These are phyloP conservation scores for Epizoanthus stellaris DNA, from an alignment of 92 coral and sea anemone species.

Conservation along the genomic window DNA sequence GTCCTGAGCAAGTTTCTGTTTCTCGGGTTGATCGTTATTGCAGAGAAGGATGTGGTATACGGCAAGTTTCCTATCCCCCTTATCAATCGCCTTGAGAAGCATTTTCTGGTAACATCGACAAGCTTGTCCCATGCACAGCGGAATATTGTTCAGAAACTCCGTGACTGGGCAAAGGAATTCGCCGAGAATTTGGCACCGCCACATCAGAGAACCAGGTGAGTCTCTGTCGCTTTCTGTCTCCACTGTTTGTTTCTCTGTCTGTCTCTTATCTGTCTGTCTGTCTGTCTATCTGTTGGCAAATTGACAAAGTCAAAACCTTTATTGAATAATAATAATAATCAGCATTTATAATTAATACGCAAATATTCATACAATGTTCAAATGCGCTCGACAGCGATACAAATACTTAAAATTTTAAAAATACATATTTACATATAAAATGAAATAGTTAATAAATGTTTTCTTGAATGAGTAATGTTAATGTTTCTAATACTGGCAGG, in stretches of 20 bases:
- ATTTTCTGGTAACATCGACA: no score
- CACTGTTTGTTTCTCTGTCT: not conserved
- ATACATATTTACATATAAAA: no score
- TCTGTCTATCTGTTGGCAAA: not conserved
- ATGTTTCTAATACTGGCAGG: no score
- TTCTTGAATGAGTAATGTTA: no score
- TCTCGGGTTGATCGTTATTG: slow-evolving; percentile 79
- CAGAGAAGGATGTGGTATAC: slow-evolving; percentile 85
- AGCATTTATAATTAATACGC: no score
- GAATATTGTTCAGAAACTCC: slow-evolving; percentile 8
- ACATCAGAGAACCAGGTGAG: slow-evolving; percentile 49
- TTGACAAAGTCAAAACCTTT: not conserved
- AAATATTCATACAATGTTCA: no score
- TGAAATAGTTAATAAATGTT: no score
- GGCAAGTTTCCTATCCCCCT: slow-evolving; percentile 80
- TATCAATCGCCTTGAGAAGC: slow-evolving; percentile 49
- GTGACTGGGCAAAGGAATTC: slow-evolving; percentile 66
- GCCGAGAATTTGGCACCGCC: slow-evolving; percentile 51
- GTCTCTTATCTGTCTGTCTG: not conserved
- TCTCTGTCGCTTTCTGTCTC: not conserved
- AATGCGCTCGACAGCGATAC: no score
- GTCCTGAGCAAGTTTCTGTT: not conserved
- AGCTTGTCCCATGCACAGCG: no score
- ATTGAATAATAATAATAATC: no score
- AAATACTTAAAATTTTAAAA: no score